Conservation (phyloP, 2,797 vertebrate genomes). For the Oryzias dopingdopingensis region DNA sequence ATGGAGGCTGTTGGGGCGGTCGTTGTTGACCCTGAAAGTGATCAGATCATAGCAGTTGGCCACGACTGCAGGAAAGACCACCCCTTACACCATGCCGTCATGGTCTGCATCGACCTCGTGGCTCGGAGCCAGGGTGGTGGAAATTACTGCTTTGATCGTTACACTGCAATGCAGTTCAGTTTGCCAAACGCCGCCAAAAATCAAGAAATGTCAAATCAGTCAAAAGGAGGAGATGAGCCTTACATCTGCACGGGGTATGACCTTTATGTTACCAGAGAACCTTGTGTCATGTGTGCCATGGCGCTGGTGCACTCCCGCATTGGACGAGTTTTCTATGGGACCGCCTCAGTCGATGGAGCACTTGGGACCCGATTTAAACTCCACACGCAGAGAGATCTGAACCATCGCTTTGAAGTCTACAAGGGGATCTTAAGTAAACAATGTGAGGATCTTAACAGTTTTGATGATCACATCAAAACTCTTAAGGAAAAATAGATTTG, state of each 20-base stretch:
- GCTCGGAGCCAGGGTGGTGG: constrained; percentile 84
- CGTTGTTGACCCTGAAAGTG: constrained; percentile 75
- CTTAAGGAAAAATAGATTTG: no score
- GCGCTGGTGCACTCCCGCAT: constrained; percentile 87
- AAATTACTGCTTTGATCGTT: constrained; percentile 60
- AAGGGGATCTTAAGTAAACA: constrained; percentile 74
- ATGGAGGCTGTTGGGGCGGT: constrained; percentile 80
- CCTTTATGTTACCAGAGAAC: constrained; percentile 87
- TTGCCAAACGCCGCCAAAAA: not conserved
- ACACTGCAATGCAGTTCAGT: constrained; percentile 63
- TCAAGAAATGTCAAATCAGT: not conserved
- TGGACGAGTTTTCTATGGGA: constrained; percentile 85
- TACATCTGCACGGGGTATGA: constrained; percentile 90
- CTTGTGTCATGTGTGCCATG: constrained; percentile 91
- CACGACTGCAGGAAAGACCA: constrained; percentile 78
- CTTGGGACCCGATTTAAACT: constrained; percentile 83
- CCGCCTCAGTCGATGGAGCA: constrained; percentile 74
- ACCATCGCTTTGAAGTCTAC: constrained; percentile 88
- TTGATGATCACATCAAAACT: not conserved
- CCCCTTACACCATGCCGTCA: constrained; percentile 84
- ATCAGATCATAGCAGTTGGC: constrained; percentile 74
- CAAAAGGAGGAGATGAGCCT: constrained; percentile 40
- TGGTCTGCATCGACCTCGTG: constrained; percentile 88
- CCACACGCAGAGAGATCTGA: constrained; percentile 81
- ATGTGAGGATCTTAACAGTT: constrained; percentile 67